Percentiles rank a stretch among this genome's conserved stretches.
phyloP scores from a whole-genome alignment of 1,140 invertebrate species.

The Aphidius gifuensis region DNA sequence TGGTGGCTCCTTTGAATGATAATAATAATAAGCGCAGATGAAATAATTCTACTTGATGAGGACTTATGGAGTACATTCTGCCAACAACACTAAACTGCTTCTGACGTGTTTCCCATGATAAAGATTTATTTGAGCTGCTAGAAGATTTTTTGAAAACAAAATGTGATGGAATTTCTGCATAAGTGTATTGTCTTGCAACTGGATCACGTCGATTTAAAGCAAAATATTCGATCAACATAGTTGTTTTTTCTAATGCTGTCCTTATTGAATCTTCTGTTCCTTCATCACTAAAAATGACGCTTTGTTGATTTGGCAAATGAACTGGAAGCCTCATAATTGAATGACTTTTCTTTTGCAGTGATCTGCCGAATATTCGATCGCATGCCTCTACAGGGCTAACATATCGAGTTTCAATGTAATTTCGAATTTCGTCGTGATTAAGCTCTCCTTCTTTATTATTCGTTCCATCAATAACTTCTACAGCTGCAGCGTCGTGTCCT shows the following conservation, averaged over 20 bases:
- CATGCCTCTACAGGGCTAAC: slow-evolving; percentile 2
- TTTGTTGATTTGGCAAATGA: slow-evolving; percentile 3
- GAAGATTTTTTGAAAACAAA: slow-evolving; percentile 5
- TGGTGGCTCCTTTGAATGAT: slow-evolving; percentile 2
- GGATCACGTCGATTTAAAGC: neutral
- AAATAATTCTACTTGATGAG: slow-evolving; percentile 9
- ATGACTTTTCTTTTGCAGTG: slow-evolving; percentile 7
- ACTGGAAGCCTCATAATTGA: slow-evolving; percentile 2
- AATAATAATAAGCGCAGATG: slow-evolving; percentile 6
- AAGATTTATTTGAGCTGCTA: neutral
- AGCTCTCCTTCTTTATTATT: neutral
- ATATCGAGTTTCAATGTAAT: neutral
- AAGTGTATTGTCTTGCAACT: neutral
- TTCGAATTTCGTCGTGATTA: neutral
- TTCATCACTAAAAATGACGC: neutral
- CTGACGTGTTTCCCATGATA: neutral
- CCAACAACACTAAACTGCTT: slow-evolving; percentile 1
- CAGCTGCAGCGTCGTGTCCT: neutral
- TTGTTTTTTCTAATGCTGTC: slow-evolving; percentile 4
- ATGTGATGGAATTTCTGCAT: neutral
- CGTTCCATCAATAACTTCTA: neutral
- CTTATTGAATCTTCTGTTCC: neutral
- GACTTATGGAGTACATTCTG: slow-evolving; percentile 8
- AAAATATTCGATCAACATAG: slow-evolving; percentile 8
- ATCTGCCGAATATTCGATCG: slow-evolving; percentile 4